Conservation (phyloP, 92 coral and sea anemone species). For the Umimayanthus kanabou region DNA sequence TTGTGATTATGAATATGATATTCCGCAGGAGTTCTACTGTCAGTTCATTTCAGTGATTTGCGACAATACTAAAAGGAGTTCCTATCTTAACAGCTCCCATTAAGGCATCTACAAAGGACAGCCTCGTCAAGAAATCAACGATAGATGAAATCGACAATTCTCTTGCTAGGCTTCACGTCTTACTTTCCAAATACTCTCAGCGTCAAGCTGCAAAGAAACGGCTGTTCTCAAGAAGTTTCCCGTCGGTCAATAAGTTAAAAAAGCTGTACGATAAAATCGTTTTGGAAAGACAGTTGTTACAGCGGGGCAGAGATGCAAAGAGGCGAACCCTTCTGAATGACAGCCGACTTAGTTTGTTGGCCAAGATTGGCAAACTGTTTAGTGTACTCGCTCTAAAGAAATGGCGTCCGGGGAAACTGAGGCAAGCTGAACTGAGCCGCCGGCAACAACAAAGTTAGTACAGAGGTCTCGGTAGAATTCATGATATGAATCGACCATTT, state of each 20-base stretch:
- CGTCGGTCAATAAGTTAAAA: constrained; percentile 10
- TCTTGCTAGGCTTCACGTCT: background rate
- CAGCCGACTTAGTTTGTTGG: background rate
- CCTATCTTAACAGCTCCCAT: background rate
- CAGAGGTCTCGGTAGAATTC: background rate
- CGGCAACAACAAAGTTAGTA: constrained; percentile 28
- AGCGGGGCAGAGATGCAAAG: background rate
- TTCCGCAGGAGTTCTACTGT: background rate
- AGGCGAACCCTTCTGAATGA: background rate
- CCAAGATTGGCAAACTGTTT: constrained; percentile 20
- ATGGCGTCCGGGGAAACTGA: constrained; percentile 13
- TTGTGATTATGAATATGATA: too few relatives aligned
- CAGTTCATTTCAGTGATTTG: background rate
- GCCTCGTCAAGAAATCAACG: background rate
- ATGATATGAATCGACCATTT: background rate
- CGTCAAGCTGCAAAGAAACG: background rate
- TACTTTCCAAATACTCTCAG: background rate
- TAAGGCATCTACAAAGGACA: too few relatives aligned
- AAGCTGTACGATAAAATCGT: constrained; percentile 16
- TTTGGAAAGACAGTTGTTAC: constrained; percentile 10
- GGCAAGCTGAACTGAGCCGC: constrained; percentile 5
- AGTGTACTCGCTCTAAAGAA: constrained; percentile 13
- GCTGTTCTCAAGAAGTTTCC: constrained; percentile 28
- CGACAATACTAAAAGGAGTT: background rate
- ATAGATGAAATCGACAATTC: background rate